These are phyloP conservation scores for Pterois miles DNA, from an alignment of 2,797 vertebrate genomes.

Conservation along the genomic window DNA sequence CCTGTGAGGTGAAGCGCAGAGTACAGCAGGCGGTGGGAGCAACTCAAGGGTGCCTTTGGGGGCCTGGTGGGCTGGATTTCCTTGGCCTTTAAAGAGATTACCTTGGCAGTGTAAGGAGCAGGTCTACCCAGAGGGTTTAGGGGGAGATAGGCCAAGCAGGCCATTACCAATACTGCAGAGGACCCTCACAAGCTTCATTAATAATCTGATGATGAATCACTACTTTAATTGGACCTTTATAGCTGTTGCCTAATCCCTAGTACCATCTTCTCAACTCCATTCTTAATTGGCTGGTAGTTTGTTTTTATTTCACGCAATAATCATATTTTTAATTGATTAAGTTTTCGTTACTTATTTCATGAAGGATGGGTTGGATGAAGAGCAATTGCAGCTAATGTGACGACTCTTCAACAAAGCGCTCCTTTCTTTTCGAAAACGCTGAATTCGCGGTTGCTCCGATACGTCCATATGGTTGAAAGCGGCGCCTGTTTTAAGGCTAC, in stretches of 20 bases:
- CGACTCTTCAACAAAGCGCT: conserved; percentile 16
- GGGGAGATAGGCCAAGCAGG: conserved; percentile 81
- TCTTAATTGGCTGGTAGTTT: conserved; percentile 66
- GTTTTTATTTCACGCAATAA: conserved; percentile 71
- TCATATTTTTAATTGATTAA: conserved; percentile 64
- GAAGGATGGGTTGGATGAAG: conserved; percentile 39
- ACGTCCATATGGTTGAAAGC: conserved; percentile 44
- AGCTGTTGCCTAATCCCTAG: conserved; percentile 82
- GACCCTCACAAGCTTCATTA: conserved; percentile 85
- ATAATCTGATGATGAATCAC: conserved; percentile 89
- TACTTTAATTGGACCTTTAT: conserved; percentile 90
- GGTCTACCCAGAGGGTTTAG: conserved; percentile 79
- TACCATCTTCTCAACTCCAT: conserved; percentile 61
- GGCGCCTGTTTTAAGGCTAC: conserved; percentile 67
- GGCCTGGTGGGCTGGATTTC: conserved; percentile 77
- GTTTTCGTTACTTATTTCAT: conserved; percentile 57
- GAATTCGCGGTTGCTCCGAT: conserved; percentile 35
- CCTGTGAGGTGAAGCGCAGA: conserved; percentile 60
- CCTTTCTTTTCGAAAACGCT: conserved; percentile 12
- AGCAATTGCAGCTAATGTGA: conserved; percentile 23
- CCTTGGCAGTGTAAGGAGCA: conserved; percentile 80
- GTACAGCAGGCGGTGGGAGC: conserved; percentile 57
- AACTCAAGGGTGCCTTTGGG: conserved; percentile 64
- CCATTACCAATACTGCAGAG: conserved; percentile 85
- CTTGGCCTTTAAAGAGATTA: conserved; percentile 87